Percentiles rank a stretch among this genome's conserved stretches.
phyloP scores from a whole-genome alignment of 2,797 vertebrate genomes.

The Linurgus olivaceus region DNA sequence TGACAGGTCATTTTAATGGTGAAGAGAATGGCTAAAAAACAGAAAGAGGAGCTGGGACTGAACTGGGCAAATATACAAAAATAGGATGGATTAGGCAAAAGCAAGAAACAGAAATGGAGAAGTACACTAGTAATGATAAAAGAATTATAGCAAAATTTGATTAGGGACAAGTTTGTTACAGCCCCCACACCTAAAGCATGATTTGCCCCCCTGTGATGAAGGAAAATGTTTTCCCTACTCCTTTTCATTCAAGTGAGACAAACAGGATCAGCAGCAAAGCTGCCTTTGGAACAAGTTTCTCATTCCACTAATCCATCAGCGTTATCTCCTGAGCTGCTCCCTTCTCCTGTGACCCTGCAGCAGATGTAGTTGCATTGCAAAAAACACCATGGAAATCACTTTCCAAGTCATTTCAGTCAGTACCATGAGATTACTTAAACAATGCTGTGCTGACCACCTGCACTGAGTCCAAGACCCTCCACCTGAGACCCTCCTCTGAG shows the following conservation, averaged over 20 bases:
- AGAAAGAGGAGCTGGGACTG: not conserved
- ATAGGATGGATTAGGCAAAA: not conserved
- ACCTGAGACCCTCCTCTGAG: not conserved
- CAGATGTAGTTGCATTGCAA: not conserved
- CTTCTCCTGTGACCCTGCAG: not conserved
- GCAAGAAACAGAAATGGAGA: not conserved
- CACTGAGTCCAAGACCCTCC: not conserved
- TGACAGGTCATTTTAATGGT: not conserved
- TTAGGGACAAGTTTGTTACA: not conserved
- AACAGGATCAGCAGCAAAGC: conserved; percentile 26
- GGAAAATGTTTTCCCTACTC: not conserved
- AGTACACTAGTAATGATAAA: not conserved
- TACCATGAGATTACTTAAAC: not conserved
- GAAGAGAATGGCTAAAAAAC: not conserved
- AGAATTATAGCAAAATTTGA: not conserved
- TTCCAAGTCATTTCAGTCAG: not conserved
- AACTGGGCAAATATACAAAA: not conserved
- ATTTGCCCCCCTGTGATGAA: not conserved
- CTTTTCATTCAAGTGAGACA: conserved; percentile 12
- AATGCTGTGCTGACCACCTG: not conserved
- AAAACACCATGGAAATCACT: not conserved
- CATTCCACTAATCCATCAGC: conserved; percentile 24
- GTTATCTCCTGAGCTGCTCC: not conserved
- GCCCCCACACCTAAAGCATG: not conserved
- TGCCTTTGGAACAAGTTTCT: conserved; percentile 32